A percentile compares a stretch with the other conserved stretches of the same genome.
phyloP scores from a whole-genome alignment of 2,113 vertebrate genomes.

The Bubo scandiacus region DNA sequence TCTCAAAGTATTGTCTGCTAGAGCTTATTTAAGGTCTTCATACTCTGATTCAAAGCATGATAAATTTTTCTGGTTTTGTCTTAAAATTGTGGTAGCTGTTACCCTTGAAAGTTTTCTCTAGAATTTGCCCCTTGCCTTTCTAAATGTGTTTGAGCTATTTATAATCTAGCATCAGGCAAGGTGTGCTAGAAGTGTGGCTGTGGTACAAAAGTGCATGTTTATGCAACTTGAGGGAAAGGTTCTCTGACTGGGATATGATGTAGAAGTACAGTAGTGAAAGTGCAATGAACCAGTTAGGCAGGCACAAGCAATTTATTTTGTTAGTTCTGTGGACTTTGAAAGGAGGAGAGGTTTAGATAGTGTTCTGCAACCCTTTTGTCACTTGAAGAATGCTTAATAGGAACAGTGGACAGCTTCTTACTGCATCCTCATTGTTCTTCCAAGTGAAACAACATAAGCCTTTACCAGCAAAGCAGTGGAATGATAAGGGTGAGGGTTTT shows the following conservation, averaged over 20 bases:
- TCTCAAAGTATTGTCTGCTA: neutral
- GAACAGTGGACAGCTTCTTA: neutral
- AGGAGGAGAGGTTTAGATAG: neutral
- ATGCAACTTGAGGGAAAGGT: neutral
- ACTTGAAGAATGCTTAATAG: neutral
- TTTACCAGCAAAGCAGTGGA: neutral
- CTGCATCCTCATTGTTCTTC: rapidly evolving
- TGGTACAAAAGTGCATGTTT: neutral
- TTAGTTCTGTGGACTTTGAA: neutral
- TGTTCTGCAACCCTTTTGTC: neutral
- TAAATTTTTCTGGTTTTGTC: neutral
- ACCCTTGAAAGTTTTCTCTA: neutral
- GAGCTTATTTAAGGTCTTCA: neutral
- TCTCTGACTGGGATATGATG: neutral
- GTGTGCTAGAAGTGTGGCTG: neutral
- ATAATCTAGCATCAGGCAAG: neutral
- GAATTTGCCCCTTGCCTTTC: neutral
- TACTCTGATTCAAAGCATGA: neutral
- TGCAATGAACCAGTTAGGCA: neutral
- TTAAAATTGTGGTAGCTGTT: neutral
- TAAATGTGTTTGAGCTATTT: neutral
- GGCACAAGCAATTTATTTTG: neutral
- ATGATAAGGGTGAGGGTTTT: neutral
- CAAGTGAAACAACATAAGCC: neutral
- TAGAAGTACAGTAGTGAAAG: neutral